Percentiles rank a stretch among this genome's conserved stretches.
Conservation (phyloP, 2,888 invertebrate genomes). For the Ormyrus thymus region DNA sequence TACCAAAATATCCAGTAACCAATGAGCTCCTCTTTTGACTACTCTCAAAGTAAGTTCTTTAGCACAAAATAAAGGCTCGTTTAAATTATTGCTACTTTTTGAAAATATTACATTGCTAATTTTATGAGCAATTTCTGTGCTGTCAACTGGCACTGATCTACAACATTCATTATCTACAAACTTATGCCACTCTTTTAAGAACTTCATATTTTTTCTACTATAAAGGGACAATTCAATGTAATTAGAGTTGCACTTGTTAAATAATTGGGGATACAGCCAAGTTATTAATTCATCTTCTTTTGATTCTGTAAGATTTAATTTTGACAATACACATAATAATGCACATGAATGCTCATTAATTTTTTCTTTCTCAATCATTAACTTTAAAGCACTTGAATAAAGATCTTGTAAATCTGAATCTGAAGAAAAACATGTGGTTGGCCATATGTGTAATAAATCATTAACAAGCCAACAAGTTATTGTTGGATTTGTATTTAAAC, state of each 20-base stretch:
- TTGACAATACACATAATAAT: conserved; percentile 67
- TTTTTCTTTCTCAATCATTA: conserved; percentile 60
- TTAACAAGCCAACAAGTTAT: conserved; percentile 67
- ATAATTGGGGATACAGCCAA: conserved; percentile 65
- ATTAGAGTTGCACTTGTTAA: conserved; percentile 58
- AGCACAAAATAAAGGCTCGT: conserved; percentile 57
- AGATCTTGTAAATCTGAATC: conserved; percentile 65
- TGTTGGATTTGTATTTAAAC: conserved; percentile 75
- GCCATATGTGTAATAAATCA: conserved; percentile 65
- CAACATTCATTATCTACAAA: conserved; percentile 62
- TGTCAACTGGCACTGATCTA: conserved; percentile 56
- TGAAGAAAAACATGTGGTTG: conserved; percentile 57
- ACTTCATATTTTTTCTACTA: conserved; percentile 63
- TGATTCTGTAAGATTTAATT: conserved; percentile 63
- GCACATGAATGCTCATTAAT: conserved; percentile 56
- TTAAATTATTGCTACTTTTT: conserved; percentile 47
- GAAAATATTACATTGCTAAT: conserved; percentile 62
- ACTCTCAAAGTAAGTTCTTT: conserved; percentile 66
- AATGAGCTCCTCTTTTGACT: conserved; percentile 63
- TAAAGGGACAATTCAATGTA: conserved; percentile 66
- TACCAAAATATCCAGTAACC: conserved; percentile 70
- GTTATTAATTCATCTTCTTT: conserved; percentile 62
- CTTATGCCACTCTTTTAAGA: conserved; percentile 65
- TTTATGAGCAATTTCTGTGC: conserved; percentile 59
- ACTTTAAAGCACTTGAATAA: conserved; percentile 62